These are phyloP conservation scores for Scomber japonicus DNA, from an alignment of 2,113 vertebrate species.

Conservation along the genomic window DNA sequence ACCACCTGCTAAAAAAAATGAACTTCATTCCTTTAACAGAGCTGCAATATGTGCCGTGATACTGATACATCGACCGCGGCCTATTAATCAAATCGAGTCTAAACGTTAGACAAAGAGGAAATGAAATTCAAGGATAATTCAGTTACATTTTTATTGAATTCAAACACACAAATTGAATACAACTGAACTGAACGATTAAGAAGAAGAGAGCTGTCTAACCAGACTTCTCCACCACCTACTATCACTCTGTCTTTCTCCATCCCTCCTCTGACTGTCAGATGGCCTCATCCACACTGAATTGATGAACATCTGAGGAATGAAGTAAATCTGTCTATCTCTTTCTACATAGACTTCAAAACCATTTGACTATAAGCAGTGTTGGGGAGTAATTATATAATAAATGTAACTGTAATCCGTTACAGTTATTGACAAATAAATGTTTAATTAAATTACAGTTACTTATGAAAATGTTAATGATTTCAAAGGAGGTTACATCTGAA, in stretches of 20 bases:
- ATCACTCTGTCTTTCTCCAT: not conserved
- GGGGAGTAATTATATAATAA: too few species aligned
- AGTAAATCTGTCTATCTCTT: not conserved
- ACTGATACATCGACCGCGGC: not conserved
- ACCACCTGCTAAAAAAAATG: constrained; percentile 12
- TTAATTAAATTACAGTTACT: too few species aligned
- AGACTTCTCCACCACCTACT: constrained; percentile 29
- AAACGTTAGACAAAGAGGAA: not conserved
- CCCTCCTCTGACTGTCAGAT: constrained; percentile 31
- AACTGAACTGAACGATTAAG: not conserved
- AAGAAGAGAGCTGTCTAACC: constrained; percentile 2
- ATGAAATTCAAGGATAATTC: not conserved
- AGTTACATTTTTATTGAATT: not conserved
- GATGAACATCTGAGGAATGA: constrained; percentile 9
- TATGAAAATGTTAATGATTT: too few species aligned
- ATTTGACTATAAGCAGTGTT: too few species aligned
- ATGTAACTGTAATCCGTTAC: too few species aligned
- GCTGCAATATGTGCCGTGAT: not conserved
- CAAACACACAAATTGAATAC: not conserved
- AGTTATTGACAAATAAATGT: too few species aligned
- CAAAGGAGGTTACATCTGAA: too few species aligned
- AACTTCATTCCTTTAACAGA: constrained; percentile 2
- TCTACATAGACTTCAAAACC: not conserved
- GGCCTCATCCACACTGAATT: constrained; percentile 28
- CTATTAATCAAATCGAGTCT: not conserved